A percentile compares a stretch with the other conserved stretches of the same genome.
Evolutionary conservation across 2,888 invertebrate genomes (phyloP).

Genomic region (Fragum whitleyi): DNA sequence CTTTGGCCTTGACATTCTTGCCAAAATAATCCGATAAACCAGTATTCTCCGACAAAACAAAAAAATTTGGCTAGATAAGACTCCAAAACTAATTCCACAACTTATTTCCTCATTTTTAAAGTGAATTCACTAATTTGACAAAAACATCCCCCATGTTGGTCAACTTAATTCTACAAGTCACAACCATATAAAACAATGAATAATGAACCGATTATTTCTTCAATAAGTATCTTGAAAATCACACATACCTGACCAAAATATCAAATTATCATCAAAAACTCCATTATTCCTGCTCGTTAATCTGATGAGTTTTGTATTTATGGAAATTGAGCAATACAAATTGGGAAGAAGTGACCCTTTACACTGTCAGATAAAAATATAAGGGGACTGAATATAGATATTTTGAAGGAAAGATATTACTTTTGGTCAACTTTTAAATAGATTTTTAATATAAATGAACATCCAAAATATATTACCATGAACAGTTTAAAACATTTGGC

Average conservation of each 20-base stretch:
- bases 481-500: no score
- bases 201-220: background rate
- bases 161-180: background rate
- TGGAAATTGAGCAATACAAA: conserved; percentile 15
- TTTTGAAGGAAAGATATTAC: no score
- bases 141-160: background rate
- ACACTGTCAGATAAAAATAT: background rate
- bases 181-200: background rate
- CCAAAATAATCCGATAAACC: no score
- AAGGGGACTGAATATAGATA: no score
- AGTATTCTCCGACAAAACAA: no score
- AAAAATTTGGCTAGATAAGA: no score
- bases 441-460: no score
- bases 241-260: conserved; percentile 15
- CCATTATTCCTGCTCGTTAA: conserved; percentile 15
- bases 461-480: no score
- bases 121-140: no score
- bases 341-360: background rate
- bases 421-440: no score
- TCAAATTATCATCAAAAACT: conserved; percentile 15
- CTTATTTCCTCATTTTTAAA: no score
- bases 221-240: conserved; percentile 25
- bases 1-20: conserved; percentile 35
- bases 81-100: no score
- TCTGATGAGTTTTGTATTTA: conserved; percentile 22